These are phyloP conservation scores for Clarias magur DNA, from an alignment of 2,113 vertebrate species.

Conservation along the genomic window DNA sequence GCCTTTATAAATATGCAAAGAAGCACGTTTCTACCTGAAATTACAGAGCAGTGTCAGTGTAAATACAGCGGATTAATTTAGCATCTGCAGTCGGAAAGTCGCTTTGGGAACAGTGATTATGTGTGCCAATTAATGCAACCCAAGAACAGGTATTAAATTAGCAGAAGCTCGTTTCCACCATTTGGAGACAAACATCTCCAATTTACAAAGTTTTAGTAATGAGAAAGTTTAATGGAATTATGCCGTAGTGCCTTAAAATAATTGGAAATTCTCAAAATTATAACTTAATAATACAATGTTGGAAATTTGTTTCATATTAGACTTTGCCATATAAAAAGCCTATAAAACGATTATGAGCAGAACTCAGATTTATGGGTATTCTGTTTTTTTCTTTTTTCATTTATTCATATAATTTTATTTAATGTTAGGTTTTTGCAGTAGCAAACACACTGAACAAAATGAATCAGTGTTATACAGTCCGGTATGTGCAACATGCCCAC, in stretches of 20 bases:
- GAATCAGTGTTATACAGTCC: background rate
- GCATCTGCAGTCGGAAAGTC: background rate
- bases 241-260: background rate
- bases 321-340: background rate
- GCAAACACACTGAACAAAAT: background rate
- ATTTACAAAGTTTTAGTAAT: slow-evolving; percentile 6
- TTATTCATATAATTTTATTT: background rate
- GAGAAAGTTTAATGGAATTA: slow-evolving; percentile 4
- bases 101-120: background rate
- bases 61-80: slow-evolving; percentile 3
- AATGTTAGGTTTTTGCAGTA: background rate
- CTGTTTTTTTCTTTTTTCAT: background rate
- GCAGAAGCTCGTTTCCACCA: background rate
- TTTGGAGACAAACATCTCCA: background rate
- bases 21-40: background rate
- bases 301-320: slow-evolving; percentile 1
- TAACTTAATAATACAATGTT: background rate
- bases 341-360: background rate
- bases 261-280: background rate
- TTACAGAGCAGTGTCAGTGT: background rate
- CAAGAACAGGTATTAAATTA: background rate
- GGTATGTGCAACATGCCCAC: background rate
- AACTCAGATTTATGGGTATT: background rate
- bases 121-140: slow-evolving; percentile 6
- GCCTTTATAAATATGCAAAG: background rate